phyloP scores from a whole-genome alignment of 2,113 vertebrate genomes.

The Pelmatolapia mariae region DNA sequence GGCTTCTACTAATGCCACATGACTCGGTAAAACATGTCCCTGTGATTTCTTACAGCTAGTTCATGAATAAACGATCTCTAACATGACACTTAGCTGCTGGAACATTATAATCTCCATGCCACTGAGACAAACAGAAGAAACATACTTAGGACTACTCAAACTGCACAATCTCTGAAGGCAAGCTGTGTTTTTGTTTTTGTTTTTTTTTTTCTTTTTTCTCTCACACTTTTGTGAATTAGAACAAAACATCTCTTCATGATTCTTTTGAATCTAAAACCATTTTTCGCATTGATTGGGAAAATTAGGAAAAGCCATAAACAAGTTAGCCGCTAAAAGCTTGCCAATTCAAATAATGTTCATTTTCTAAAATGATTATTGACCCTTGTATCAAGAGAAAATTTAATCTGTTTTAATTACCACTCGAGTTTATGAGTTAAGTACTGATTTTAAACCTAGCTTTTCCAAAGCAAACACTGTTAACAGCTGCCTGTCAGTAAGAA shows the following conservation, averaged over 20 bases:
- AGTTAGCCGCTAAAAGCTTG: not conserved
- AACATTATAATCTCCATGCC: not conserved
- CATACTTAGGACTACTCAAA: not conserved
- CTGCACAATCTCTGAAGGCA: not conserved
- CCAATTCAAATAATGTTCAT: not conserved
- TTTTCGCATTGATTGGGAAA: not conserved
- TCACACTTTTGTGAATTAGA: not conserved
- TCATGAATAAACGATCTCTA: not conserved
- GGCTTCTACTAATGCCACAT: not conserved
- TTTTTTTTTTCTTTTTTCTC: not conserved
- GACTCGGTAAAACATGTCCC: not conserved
- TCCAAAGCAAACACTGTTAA: not conserved
- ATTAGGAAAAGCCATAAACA: not conserved
- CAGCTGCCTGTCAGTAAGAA: not conserved
- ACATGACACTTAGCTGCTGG: not conserved
- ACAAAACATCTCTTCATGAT: not conserved
- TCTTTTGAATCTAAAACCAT: not conserved
- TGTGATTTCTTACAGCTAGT: not conserved
- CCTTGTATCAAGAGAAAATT: not conserved
- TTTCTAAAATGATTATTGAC: not conserved
- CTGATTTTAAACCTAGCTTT: not conserved
- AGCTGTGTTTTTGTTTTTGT: not conserved
- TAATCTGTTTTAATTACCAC: not conserved
- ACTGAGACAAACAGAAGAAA: not conserved
- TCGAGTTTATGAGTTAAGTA: not conserved